Conservation (phyloP, 2,888 invertebrate species). For the Pachymerium ferrugineum region DNA sequence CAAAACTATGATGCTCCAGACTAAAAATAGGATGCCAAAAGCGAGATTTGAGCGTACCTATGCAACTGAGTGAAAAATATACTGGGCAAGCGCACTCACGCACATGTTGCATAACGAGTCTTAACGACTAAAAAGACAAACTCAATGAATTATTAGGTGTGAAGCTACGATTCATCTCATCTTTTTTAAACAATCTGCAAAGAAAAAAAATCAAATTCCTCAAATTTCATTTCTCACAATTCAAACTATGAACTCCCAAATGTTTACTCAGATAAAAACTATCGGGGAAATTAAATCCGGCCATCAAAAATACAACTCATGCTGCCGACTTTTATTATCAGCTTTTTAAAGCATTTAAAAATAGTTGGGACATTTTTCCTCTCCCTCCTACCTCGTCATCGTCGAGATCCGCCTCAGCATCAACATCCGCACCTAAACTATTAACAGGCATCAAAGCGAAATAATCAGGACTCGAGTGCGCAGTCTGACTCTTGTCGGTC, state of each 20-base stretch:
- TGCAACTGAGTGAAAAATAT: background rate
- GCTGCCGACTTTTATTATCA: too few relatives aligned
- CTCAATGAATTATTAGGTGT: background rate
- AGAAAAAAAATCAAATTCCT: too few relatives aligned
- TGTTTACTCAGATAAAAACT: background rate
- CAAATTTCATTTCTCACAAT: too few relatives aligned
- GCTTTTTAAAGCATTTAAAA: too few relatives aligned
- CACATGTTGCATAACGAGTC: background rate
- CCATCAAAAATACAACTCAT: background rate
- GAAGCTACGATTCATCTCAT: too few relatives aligned
- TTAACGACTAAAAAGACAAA: background rate
- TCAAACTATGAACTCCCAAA: too few relatives aligned
- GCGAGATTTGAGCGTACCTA: background rate
- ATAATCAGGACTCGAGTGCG: background rate
- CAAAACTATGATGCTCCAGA: background rate
- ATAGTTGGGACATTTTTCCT: background rate
- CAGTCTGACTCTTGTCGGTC: background rate
- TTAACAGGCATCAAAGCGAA: background rate
- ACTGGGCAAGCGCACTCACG: constrained; percentile 23
- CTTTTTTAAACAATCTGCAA: too few relatives aligned
- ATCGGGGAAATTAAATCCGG: background rate
- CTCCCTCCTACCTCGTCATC: background rate
- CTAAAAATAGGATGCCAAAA: constrained; percentile 23
- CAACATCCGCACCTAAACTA: background rate
- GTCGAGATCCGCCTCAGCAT: background rate